These are phyloP conservation scores for Chelon auratus DNA, from an alignment of 2,797 vertebrate genomes.

Conservation along the genomic window DNA sequence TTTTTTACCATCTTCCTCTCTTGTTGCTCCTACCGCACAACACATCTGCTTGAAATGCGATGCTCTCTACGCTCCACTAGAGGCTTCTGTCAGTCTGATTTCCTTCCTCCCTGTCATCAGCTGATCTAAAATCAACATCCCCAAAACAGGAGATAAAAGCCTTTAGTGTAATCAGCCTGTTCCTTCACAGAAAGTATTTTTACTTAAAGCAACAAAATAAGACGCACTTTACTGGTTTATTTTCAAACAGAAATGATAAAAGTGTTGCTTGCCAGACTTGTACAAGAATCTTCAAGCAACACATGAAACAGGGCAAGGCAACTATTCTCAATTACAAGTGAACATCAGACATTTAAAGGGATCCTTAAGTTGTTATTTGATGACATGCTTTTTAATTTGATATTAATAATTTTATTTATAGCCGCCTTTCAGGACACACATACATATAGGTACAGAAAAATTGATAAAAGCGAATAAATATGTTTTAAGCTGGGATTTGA, in stretches of 20 bases:
- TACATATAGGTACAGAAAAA: too few relatives aligned
- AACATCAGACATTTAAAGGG: not conserved
- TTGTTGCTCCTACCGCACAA: not conserved
- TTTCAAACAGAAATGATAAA: not conserved
- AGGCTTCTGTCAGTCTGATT: not conserved
- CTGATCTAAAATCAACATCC: not conserved
- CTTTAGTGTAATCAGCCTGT: not conserved
- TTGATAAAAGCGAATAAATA: too few relatives aligned
- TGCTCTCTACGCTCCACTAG: not conserved
- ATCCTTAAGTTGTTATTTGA: too few relatives aligned
- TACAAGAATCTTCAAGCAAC: not conserved
- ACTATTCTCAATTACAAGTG: not conserved
- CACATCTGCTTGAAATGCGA: not conserved
- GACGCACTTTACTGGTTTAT: not conserved
- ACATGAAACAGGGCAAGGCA: not conserved
- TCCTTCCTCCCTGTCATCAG: not conserved
- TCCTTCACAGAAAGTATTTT: not conserved
- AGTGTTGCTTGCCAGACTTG: not conserved
- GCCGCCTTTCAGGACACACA: too few relatives aligned
- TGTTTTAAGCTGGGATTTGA: too few relatives aligned
- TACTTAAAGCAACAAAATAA: not conserved
- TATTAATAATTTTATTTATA: too few relatives aligned
- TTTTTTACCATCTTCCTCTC: not conserved
- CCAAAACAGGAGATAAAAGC: not conserved
- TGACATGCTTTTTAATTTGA: too few relatives aligned